These are phyloP conservation scores for Leuctra nigra DNA, from an alignment of 2,888 invertebrate species.

Conservation along the genomic window DNA sequence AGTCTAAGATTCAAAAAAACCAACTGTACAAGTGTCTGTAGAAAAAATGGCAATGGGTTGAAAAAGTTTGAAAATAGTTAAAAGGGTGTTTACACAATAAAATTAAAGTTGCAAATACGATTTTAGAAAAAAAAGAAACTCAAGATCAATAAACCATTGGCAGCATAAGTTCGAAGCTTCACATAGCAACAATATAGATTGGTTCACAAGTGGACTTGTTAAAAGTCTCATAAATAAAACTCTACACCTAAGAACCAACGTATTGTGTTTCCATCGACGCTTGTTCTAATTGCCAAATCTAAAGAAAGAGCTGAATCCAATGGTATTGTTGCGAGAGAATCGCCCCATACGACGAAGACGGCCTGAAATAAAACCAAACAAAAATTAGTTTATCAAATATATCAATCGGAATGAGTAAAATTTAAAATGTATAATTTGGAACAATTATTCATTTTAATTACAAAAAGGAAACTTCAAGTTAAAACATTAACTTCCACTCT, in stretches of 20 bases:
- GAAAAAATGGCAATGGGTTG: conserved; percentile 11
- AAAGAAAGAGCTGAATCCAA: conserved; percentile 46
- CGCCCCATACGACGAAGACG: conserved; percentile 74
- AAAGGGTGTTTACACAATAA: neutral
- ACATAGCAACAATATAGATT: neutral
- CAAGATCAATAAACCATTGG: neutral
- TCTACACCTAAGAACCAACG: too few relatives aligned
- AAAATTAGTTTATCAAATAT: too few relatives aligned
- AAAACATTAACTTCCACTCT: too few relatives aligned
- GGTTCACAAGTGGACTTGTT: too few relatives aligned
- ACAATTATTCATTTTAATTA: too few relatives aligned
- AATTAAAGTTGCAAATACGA: neutral
- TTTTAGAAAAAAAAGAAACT: neutral
- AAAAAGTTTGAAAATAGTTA: neutral
- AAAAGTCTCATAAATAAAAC: too few relatives aligned
- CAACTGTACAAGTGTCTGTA: conserved; percentile 13
- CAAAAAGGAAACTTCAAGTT: too few relatives aligned
- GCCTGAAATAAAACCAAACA: conserved; percentile 42
- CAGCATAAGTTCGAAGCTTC: neutral
- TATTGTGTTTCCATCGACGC: neutral
- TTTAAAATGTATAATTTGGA: too few relatives aligned
- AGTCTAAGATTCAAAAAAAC: neutral
- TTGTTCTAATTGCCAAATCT: conserved; percentile 1
- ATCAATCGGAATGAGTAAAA: too few relatives aligned
- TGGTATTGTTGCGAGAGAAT: conserved; percentile 74